phyloP scores from a whole-genome alignment of 2,888 invertebrate species.

The Helicoverpa assulta region DNA sequence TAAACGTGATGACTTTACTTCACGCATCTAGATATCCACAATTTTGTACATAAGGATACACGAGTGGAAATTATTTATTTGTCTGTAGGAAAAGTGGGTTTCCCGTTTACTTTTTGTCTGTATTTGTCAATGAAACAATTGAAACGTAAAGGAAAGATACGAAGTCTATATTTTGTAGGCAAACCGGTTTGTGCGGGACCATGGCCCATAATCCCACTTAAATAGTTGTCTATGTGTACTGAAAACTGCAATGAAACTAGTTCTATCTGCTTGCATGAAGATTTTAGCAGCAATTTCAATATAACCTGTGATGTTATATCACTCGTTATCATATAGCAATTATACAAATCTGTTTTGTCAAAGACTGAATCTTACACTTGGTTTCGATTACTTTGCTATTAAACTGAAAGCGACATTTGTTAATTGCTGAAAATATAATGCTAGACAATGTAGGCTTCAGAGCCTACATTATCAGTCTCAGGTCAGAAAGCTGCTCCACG shows the following conservation, averaged over 20 bases:
- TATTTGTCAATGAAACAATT: conserved; percentile 18
- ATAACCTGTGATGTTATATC: too few relatives aligned
- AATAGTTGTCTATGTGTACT: not conserved
- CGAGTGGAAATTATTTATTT: conserved; percentile 18
- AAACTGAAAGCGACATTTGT: too few relatives aligned
- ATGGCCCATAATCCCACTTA: not conserved
- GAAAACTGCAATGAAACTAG: not conserved
- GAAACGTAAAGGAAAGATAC: conserved; percentile 18
- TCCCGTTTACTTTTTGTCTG: conserved; percentile 21
- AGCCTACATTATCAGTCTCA: too few relatives aligned
- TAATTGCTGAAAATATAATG: too few relatives aligned
- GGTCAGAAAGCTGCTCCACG: too few relatives aligned
- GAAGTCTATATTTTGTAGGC: not conserved
- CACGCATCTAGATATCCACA: not conserved
- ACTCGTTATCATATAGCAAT: too few relatives aligned
- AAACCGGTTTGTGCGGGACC: not conserved
- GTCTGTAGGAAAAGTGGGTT: conserved; percentile 31
- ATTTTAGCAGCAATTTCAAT: too few relatives aligned
- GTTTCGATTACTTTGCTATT: too few relatives aligned
- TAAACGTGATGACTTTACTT: conserved; percentile 24
- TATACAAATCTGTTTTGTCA: too few relatives aligned
- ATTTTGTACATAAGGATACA: conserved; percentile 10
- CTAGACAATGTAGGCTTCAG: too few relatives aligned
- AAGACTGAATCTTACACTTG: too few relatives aligned
- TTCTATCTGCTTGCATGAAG: not conserved